Evolutionary conservation across 2,888 invertebrate genomes (phyloP), one percentile per base, ranked within the genome.

Genomic region (Tenthredo livida): DNA sequence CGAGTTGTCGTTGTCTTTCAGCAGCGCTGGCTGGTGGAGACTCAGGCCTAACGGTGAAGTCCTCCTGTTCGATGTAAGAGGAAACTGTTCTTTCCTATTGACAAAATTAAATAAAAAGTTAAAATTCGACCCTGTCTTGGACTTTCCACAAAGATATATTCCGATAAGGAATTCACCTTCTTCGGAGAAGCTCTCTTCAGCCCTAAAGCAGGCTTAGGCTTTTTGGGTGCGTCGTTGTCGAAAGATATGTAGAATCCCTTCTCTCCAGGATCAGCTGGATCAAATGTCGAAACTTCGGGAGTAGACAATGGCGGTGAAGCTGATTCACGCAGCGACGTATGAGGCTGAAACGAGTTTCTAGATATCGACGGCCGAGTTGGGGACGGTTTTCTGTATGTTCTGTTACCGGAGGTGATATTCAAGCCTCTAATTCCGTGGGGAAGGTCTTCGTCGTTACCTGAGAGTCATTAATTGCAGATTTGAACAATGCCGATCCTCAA

Each of bases 241-340:
- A 99, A 98, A 82, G 98, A 97, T 91, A 99, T 98, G 93, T 98
- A 98, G 94, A 99, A 99, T 47, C 97, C 97, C 93, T 97, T 97
- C 92, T 97, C 97, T 15, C 90, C 91, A 17, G 89, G 89, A 86
- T 94, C 94, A 15, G 93, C 93, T 6, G 94, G 91, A 88, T 95
- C 95, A 58, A 94, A 92, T 47, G 93, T 91, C n/a, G 90, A 86
- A 90, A 94, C 87, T 92, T 94, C 89, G 88, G 94, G 88, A 61
- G 90, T 86, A 92, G 94, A 85, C 90, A 92, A 89, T 91, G 91
- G 95, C 92, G 91, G 94, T 90, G 90, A 95, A 94, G 89, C 89
- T 67, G 90, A 88, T 89, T 92, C 89, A 88, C 92, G 89, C 75
- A 92, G 85, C 84, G 92, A 91, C 37, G 91, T 87, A 84, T 92